Evolutionary conservation across 1,140 invertebrate species (phyloP), one percentile per base, ranked within the genome.

Genomic region (Magallana gigas): DNA sequence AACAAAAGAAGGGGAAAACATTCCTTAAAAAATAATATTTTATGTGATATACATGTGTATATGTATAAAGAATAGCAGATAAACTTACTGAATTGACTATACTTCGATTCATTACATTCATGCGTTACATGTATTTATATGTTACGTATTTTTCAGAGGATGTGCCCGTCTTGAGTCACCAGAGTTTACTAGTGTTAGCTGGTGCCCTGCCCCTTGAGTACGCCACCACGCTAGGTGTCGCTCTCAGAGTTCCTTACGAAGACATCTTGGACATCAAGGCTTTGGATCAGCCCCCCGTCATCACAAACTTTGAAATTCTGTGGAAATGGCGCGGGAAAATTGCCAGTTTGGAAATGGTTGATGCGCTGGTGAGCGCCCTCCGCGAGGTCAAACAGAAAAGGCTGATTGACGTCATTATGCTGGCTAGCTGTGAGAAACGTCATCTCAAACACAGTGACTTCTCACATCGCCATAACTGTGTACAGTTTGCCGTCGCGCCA

Each of bases 301-400:
- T 91, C 14, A 87, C 90, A 1, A 89, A 87, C n/a, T 91, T 89
- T 57, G 90, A 91, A 64, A 91, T 91, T 36, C 58, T 91, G 6
- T 91, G 91, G 91, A 62, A 86, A 57, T 91, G 91, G 91, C 23
- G 91, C 29, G 91, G 91, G 60, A 83, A 89, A n/a, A 88, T 87
- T 14, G 85, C 87, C 11, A 85, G 12, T 14, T n/a, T 68, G 3
- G 83, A 88, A n/a, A 87, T 84, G 68, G 89, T 89, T 0, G 88
- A 90, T 23, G 71, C 83, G 7, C 84, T 91, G 4, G 84, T 87
- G 1, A 82, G 89, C 29, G 84, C 89, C 60, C 88, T 91, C n/a
- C 86, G 83, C n/a, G 84, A 89, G 48, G 87, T 89, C 18, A 87
- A 89, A 11, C 87, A 87, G 14, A 57, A 80, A 4, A 85, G 86